Evolutionary conservation across 2,797 vertebrate genomes (phyloP).

Genomic region (Sphenopsis melanotis): DNA sequence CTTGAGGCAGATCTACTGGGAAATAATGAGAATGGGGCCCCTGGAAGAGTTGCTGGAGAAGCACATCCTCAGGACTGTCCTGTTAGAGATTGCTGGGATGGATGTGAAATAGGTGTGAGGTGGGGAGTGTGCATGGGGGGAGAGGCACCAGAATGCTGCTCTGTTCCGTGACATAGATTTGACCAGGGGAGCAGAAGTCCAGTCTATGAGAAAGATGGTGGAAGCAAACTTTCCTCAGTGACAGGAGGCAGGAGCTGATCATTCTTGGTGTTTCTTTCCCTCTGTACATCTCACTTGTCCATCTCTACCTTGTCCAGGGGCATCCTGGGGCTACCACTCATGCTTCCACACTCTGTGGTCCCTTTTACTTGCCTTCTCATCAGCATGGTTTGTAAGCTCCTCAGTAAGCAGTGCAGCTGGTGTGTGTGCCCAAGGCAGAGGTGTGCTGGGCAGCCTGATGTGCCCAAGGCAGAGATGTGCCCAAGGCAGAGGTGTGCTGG

Average conservation of each 20-base stretch:
- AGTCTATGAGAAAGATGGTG: not conserved
- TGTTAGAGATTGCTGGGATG: not conserved
- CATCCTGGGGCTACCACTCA: fast-evolving
- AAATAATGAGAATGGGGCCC: not conserved
- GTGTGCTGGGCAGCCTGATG: not conserved
- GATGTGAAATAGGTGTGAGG: not conserved
- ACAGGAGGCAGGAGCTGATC: not conserved
- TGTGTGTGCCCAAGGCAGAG: not conserved
- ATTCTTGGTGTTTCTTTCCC: not conserved
- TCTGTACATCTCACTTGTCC: not conserved
- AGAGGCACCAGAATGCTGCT: not conserved
- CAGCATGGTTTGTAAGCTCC: fast-evolving
- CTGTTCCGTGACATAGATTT: not conserved
- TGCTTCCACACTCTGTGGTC: not conserved
- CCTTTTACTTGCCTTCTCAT: not conserved
- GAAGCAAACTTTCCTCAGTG: not conserved
- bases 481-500: too few species aligned
- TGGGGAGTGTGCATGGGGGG: not conserved
- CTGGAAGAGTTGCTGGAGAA: not conserved
- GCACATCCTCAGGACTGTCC: not conserved
- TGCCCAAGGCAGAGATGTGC: too few species aligned
- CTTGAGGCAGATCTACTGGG: not conserved
- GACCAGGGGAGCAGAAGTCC: not conserved
- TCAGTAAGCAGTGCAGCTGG: not conserved
- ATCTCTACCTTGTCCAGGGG: not conserved